phyloP scores from a whole-genome alignment of 2,888 invertebrate genomes.

The Heliconius aoede region DNA sequence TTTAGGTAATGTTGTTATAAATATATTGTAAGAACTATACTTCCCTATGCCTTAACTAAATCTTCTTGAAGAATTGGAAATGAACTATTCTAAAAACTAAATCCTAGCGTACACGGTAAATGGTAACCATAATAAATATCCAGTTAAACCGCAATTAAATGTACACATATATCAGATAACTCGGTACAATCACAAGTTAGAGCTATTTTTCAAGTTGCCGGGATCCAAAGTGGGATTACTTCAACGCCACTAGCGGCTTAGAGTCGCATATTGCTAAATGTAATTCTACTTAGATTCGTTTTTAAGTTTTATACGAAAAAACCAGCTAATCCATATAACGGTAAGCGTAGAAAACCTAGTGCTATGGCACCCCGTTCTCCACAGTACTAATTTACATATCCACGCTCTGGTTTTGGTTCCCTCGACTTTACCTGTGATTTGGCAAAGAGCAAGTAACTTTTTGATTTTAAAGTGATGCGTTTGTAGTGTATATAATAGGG shows the following conservation, averaged over 20 bases:
- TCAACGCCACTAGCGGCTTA: slow-evolving; percentile 23
- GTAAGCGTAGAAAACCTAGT: no score
- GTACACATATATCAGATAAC: slow-evolving; percentile 37
- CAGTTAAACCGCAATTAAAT: slow-evolving; percentile 36
- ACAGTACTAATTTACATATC: no score
- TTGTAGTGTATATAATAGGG: no score
- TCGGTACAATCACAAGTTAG: slow-evolving; percentile 39
- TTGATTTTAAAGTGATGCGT: no score
- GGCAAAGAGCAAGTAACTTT: no score
- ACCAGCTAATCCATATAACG: no score
- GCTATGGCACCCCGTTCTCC: no score
- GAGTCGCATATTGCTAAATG: slow-evolving; percentile 25
- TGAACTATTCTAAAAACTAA: background rate
- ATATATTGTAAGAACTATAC: background rate
- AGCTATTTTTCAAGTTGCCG: slow-evolving; percentile 42
- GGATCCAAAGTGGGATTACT: slow-evolving; percentile 30
- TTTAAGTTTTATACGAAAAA: background rate
- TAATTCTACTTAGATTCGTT: slow-evolving; percentile 1
- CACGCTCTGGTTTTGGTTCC: no score
- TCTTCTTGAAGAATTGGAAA: background rate
- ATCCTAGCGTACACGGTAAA: background rate
- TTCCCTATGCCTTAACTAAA: background rate
- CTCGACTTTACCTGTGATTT: no score
- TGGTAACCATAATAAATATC: slow-evolving; percentile 25
- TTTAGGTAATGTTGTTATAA: no score